Conservation (phyloP, 2,888 invertebrate genomes). For the Drosophila mettleri region DNA sequence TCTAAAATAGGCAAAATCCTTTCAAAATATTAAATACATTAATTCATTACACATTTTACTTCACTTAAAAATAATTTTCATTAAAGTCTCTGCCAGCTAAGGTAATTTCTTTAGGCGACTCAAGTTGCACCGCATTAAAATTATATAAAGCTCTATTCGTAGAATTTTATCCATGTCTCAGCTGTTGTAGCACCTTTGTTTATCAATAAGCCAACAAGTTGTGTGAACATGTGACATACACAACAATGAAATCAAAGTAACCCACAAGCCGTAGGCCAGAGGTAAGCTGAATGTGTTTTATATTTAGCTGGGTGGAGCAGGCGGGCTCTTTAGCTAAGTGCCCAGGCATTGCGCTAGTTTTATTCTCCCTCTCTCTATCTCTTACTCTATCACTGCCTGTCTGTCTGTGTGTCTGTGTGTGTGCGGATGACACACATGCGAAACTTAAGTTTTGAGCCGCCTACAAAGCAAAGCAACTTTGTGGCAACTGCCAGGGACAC, state of each 20-base stretch:
- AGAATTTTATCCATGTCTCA: neutral
- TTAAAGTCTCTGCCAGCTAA: too few species aligned
- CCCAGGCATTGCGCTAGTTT: constrained; percentile 55
- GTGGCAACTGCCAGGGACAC: constrained; percentile 41
- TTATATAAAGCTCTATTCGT: neutral
- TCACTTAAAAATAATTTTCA: too few species aligned
- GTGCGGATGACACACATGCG: constrained; percentile 30
- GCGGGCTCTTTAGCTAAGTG: constrained; percentile 60
- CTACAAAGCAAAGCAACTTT: constrained; percentile 36
- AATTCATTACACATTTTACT: too few species aligned
- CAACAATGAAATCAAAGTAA: constrained; percentile 16
- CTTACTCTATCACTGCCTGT: neutral
- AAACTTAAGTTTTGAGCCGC: constrained; percentile 49
- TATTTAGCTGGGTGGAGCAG: constrained; percentile 37
- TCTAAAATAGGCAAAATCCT: too few species aligned
- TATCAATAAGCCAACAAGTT: constrained; percentile 1
- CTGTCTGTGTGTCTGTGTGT: neutral
- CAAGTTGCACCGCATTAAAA: neutral
- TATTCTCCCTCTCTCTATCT: neutral
- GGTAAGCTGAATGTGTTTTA: constrained; percentile 38
- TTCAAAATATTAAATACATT: too few species aligned
- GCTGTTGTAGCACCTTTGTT: neutral
- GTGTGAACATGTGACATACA: constrained; percentile 5
- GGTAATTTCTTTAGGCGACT: neutral
- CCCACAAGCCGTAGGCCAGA: constrained; percentile 9